Evolutionary conservation across 2,888 invertebrate species (phyloP).

Genomic region (Drosophila mimica): DNA sequence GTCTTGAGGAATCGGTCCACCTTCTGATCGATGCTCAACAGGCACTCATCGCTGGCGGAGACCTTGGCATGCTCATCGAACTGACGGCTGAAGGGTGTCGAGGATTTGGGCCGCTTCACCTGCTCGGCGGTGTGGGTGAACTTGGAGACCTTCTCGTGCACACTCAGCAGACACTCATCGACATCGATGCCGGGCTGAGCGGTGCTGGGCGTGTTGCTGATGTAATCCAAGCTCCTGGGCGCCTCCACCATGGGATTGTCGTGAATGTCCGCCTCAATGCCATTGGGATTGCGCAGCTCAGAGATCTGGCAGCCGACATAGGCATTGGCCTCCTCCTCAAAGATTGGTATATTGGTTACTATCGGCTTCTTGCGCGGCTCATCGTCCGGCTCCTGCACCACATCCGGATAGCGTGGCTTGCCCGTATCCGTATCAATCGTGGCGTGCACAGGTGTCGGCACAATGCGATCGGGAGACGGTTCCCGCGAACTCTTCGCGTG

Average conservation of each 20-base stretch:
- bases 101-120: slow-evolving; percentile 84
- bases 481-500: slow-evolving; percentile 91
- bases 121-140: slow-evolving; percentile 87
- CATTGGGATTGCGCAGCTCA: slow-evolving; percentile 85
- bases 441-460: slow-evolving; percentile 88
- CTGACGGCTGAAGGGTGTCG: slow-evolving; percentile 81
- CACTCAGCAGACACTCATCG: slow-evolving; percentile 89
- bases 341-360: slow-evolving; percentile 86
- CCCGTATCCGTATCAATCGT: slow-evolving; percentile 86
- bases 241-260: slow-evolving; percentile 85
- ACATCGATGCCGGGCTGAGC: slow-evolving; percentile 75
- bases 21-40: slow-evolving; percentile 88
- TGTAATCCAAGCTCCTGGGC: slow-evolving; percentile 85
- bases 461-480: slow-evolving; percentile 90
- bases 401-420: slow-evolving; percentile 90
- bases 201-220: slow-evolving; percentile 7
- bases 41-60: slow-evolving; percentile 86
- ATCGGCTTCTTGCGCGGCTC: slow-evolving; percentile 85
- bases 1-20: slow-evolving; percentile 88
- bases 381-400: slow-evolving; percentile 91
- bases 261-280: slow-evolving; percentile 65
- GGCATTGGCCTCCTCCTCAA: slow-evolving; percentile 86
- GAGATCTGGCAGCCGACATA: slow-evolving; percentile 86
- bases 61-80: slow-evolving; percentile 77
- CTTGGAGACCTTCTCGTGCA: slow-evolving; percentile 89